Evolutionary conservation across 1,140 invertebrate genomes (phyloP).

Genomic region (Temnothorax longispinosus): DNA sequence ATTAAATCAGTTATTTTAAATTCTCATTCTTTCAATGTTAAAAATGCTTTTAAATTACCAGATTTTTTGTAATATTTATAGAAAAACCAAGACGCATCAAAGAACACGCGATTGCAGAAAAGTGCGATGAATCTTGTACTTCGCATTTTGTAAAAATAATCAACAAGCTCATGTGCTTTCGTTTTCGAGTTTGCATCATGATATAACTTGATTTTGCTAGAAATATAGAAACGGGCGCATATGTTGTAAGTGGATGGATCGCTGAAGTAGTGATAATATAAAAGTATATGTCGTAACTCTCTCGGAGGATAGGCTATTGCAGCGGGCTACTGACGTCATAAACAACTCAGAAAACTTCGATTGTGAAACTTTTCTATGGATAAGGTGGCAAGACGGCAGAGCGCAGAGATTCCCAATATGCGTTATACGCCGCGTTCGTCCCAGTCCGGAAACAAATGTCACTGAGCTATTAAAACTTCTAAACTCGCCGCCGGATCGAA

Average conservation of each 20-base stretch:
- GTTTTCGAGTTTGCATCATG: constrained; percentile 8
- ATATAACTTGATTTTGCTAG: background rate
- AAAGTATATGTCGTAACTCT: constrained; percentile 65
- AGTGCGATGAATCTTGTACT: background rate
- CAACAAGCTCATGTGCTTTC: background rate
- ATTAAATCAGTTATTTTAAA: background rate
- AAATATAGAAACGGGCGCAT: background rate
- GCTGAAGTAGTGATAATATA: constrained; percentile 65
- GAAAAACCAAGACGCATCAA: background rate
- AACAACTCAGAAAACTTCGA: constrained; percentile 85
- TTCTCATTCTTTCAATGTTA: background rate
- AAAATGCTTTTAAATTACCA: background rate
- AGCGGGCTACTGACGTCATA: constrained; percentile 76
- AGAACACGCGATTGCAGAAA: background rate
- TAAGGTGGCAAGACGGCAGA: constrained; percentile 60
- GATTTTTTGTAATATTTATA: background rate
- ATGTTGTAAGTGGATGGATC: constrained; percentile 39
- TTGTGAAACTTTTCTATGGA: constrained; percentile 83
- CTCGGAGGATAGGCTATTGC: constrained; percentile 41
- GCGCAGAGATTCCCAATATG: constrained; percentile 63
- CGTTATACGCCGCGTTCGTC: constrained; percentile 45
- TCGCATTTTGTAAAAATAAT: constrained; percentile 17
- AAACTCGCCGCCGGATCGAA: constrained; percentile 25
- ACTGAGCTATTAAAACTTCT: constrained; percentile 79
- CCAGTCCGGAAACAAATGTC: constrained; percentile 75